Conservation (phyloP, 2,888 invertebrate species). For the Acanthosepion lycidas region DNA sequence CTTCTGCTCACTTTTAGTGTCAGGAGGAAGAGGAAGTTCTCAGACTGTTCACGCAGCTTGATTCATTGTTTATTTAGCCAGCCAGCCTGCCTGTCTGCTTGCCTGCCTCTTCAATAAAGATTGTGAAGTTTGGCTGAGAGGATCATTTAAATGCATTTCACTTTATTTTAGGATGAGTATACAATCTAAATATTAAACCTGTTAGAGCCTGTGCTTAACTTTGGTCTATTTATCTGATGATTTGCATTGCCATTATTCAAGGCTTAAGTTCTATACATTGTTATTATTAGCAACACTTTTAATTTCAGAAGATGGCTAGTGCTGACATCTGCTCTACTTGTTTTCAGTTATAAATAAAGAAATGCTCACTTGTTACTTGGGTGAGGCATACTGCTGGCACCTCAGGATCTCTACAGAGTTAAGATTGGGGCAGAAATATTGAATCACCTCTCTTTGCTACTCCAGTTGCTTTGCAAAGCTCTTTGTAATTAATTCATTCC, state of each 20-base stretch:
- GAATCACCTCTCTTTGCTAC: neutral
- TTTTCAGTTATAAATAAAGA: conserved; percentile 17
- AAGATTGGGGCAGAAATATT: neutral
- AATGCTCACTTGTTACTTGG: neutral
- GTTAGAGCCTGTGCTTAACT: neutral
- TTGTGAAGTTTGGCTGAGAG: neutral
- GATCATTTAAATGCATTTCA: neutral
- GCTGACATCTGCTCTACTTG: neutral
- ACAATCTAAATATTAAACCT: neutral
- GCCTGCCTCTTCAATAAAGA: neutral
- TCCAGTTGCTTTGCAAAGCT: neutral
- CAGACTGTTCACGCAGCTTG: neutral
- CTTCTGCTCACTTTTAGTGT: neutral
- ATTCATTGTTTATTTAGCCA: too few relatives aligned
- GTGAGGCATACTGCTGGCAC: neutral
- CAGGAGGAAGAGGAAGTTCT: neutral
- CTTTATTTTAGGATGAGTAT: neutral
- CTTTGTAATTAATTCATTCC: neutral
- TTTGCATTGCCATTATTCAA: neutral
- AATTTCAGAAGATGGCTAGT: neutral
- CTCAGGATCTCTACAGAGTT: neutral
- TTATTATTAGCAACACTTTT: neutral
- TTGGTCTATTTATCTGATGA: neutral
- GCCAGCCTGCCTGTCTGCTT: neutral
- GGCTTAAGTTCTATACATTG: neutral